Base-by-base conservation (phyloP, 2,888 invertebrate genomes). In the Epinotia nisella region DNA sequence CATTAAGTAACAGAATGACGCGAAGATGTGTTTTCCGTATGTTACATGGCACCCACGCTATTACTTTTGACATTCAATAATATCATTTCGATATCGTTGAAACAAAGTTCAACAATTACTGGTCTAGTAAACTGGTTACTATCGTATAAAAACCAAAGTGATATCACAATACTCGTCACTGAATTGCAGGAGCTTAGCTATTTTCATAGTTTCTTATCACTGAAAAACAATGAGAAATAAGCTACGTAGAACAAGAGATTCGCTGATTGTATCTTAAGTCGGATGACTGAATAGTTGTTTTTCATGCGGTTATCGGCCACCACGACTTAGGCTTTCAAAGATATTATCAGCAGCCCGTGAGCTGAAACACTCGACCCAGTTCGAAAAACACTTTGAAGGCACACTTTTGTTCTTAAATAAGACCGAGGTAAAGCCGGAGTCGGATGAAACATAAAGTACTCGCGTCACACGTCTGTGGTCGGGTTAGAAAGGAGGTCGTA, bases 341-440 rank as follows among this genome's bases (percentile, higher is more conserved):
- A 73, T 73, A 68, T 73, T 68, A 73, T 73, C 72, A 67, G 55
- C 60, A 66, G 67, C 71, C 66, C 60, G 71, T 66, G 71, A 72
- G 72, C 68, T 58, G 51, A 59, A 39, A 67, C 72, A 73, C 72
- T 73, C 72, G 72, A 73, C 72, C 72, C 68, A 73, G 62, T 73
- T 73, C 62, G 68, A 73, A 68, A 68, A 73, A 73, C 72, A 68
- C 68, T 72, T 72, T 68, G 62, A 68, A 68, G 68, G 62, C 62
- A 58, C 68, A 73, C 72, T 73, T 73, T 73, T 73, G 68, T 73
- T 73, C 72, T 68, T 67, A 68, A 73, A 73, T 73, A 73, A 68
- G 61, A 68, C 56, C 62, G 62, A 68, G 68, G 72, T 68, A 73
- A 67, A 62, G 51, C 67, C 56, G 19, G 51, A 68, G 68, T 62